Evolutionary conservation across 1,140 invertebrate species (phyloP), one percentile per base, ranked within the genome.

Genomic region (Neuroterus valhalla): DNA sequence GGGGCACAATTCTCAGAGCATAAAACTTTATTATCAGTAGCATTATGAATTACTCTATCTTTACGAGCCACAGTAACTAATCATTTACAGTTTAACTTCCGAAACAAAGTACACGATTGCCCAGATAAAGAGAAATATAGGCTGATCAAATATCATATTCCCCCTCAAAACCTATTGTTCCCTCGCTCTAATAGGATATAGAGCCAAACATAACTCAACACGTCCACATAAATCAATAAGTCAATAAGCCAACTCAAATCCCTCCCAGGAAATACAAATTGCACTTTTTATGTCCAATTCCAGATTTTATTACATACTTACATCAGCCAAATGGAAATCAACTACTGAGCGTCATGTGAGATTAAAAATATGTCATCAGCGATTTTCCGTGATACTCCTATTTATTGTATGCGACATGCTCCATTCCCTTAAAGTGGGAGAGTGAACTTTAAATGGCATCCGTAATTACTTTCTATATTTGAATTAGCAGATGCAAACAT

Each of bases 391-490:
- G 31, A 0, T 38, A 38, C 31, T 38, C 0, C 6, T 38, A 38
- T 38, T 8, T 38, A 31, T 38, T 38, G 31, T 38, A 38, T 38
- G 5, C 31, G 0, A 8, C 10, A 38, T 38, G 6, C 31, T 0
- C 6, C 0, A 38, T 38, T 38, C 31, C 6, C 6, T 38, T 5
- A 38, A 38, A 38, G 10, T 38, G 31, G 31, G 1, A 38, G 31
- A 38, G 31, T 10, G 31, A 38, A 38, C 31, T 8, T 38, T 10
- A 31, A 62, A 62, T 31, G 23, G 55, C 21, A n/a, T 14, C 26
- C 55, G 55, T 62, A 62, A 62, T 62, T 62, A 62, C 55, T 62
- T 23, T 6, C 55, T 62, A 26, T 62, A 62, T 62, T 62, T 62
- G 55, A 62, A 62, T 62, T 62, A 62, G 55, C 12, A 26, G 12